Evolutionary conservation across 2,888 invertebrate genomes (phyloP).

Genomic region (Luffia ferchaultella): DNA sequence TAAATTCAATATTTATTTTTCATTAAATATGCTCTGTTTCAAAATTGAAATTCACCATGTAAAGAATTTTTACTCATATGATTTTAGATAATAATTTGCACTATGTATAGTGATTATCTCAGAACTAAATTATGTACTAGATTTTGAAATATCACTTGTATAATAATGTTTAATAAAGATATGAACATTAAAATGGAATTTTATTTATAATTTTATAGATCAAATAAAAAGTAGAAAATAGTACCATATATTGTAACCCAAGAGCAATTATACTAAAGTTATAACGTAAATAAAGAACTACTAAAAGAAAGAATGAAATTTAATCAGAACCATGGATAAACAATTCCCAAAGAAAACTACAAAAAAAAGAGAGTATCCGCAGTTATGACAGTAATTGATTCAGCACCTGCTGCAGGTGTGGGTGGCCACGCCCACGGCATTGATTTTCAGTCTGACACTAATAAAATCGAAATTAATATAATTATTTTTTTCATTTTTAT

Average conservation of each 20-base stretch:
- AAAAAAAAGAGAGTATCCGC: too few relatives aligned
- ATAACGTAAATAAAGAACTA: slow-evolving; percentile 12
- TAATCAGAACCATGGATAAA: neutral
- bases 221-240: slow-evolving; percentile 5
- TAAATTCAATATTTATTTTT: neutral
- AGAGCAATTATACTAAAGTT: too few relatives aligned
- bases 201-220: slow-evolving; percentile 6
- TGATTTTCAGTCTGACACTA: too few relatives aligned
- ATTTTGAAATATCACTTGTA: slow-evolving; percentile 22
- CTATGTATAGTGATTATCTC: neutral
- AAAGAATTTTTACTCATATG: neutral
- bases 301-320: neutral
- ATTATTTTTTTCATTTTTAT: too few relatives aligned
- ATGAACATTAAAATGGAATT: slow-evolving; percentile 1
- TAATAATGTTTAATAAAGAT: slow-evolving; percentile 14
- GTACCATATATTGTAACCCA: too few relatives aligned
- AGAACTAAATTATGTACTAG: slow-evolving; percentile 12
- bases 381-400: too few relatives aligned
- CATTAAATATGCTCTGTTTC: neutral
- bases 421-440: too few relatives aligned
- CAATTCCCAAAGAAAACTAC: too few relatives aligned
- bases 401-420: too few relatives aligned
- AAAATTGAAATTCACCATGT: neutral
- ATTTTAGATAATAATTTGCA: neutral
- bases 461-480: too few relatives aligned